Evolutionary conservation across 1,140 invertebrate species (phyloP), one percentile per base, ranked within the genome.

Genomic region (Chelonus insularis): DNA sequence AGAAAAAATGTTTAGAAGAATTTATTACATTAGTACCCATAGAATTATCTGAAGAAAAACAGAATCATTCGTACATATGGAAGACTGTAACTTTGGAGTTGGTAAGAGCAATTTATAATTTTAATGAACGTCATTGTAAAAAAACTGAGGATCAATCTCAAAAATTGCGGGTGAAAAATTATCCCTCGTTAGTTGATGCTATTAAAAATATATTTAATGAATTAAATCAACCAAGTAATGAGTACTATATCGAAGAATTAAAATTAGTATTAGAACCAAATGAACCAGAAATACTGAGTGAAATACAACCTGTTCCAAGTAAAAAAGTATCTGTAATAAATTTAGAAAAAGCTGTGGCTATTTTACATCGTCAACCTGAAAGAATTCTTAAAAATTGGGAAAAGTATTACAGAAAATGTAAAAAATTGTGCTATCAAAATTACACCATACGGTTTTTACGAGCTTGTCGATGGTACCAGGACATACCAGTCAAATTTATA

Each of bases 401-500:
- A 4, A 16, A 60, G 1, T 78, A 74, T 23, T 63, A 70, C 0
- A 11, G 63, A 0, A 25, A 48, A 1, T 71, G 61, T n/a, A 12
- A 36, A 0, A 54, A 2, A 25, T 39, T 1, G 0, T 16, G n/a
- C 9, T 0, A 7, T 3, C 21, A 4, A 1, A 16, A 4, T 0
- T 4, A 12, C 16, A 43, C 60, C 5, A 63, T 18, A 21, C 36
- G 9, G 1, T 79, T 78, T 25, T 0, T 80, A 0, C 71, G 48
- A 36, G 12, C 41, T 0, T 39, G 37, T 2, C 68, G 65, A 0
- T 80, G 78, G 78, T 72, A 79, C 32, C 66, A 74, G 7, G 61
- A 73, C 0, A 59, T 80, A 4, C 77, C 78, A 0, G 65, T 75
- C 0, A 72, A 62, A 29, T 77, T 79, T 48, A 52, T 52, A 0